A percentile compares a stretch with the other conserved stretches of the same genome.
Conservation (phyloP, 2,113 vertebrate species). For the Romanogobio albipinnatus region DNA sequence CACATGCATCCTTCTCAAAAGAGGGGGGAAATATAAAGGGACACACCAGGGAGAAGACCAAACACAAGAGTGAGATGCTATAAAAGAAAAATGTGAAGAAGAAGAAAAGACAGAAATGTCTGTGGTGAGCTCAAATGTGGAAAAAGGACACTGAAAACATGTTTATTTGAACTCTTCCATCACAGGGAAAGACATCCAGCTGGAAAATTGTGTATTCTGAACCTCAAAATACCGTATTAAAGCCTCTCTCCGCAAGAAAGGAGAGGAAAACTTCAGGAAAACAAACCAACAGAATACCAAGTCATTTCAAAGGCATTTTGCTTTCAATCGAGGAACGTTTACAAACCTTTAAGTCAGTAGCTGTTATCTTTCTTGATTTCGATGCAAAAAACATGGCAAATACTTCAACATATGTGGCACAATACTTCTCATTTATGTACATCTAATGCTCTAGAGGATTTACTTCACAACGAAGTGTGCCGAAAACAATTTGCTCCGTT, state of each 20-base stretch:
- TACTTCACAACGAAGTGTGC: neutral
- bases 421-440: neutral
- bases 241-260: neutral
- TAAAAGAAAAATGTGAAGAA: neutral
- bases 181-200: neutral
- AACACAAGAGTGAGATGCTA: neutral
- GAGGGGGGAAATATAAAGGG: neutral
- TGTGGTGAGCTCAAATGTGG: neutral
- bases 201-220: slow-evolving; percentile 4
- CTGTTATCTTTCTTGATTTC: neutral
- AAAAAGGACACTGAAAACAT: neutral
- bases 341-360: neutral
- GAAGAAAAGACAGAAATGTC: neutral
- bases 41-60: slow-evolving; percentile 5
- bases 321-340: neutral
- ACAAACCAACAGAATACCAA: slow-evolving; percentile 2
- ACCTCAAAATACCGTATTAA: slow-evolving; percentile 4
- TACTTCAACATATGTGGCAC: neutral
- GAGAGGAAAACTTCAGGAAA: slow-evolving; percentile 3
- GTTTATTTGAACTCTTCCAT: neutral
- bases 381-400: neutral
- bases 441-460: neutral
- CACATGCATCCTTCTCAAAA: slow-evolving; percentile 12
- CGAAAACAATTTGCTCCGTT: neutral
- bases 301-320: neutral